Evolutionary conservation across 2,113 vertebrate genomes (phyloP).

Genomic region (Salminus brasiliensis): DNA sequence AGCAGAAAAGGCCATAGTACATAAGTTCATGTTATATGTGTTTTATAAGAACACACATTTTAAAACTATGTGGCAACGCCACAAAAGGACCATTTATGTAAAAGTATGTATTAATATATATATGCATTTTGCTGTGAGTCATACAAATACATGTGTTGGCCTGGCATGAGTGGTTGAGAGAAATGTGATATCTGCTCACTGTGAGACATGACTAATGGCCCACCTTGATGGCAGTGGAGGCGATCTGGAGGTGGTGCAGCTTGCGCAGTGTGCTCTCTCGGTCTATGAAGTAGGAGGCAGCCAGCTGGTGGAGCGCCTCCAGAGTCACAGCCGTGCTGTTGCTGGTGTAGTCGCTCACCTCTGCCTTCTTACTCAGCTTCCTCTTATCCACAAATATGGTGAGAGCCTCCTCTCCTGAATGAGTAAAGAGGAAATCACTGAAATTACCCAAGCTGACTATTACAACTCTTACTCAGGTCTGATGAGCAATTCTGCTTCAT

Average conservation of each 20-base stretch:
- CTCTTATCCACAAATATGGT: slow-evolving; percentile 85
- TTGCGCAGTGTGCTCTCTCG: slow-evolving; percentile 81
- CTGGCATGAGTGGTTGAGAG: slow-evolving; percentile 7
- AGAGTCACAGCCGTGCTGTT: slow-evolving; percentile 79
- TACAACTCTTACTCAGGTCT: neutral
- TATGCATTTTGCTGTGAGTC: no score
- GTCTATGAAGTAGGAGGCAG: slow-evolving; percentile 84
- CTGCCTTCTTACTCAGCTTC: slow-evolving; percentile 75
- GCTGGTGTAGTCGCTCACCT: slow-evolving; percentile 70
- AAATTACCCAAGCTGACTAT: neutral
- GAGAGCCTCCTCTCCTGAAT: slow-evolving; percentile 79
- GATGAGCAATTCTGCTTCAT: neutral
- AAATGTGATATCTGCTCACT: slow-evolving; percentile 2
- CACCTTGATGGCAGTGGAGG: slow-evolving; percentile 84
- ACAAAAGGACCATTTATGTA: no score
- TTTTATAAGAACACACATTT: neutral
- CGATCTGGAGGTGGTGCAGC: slow-evolving; percentile 83
- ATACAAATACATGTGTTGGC: neutral
- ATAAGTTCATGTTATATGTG: neutral
- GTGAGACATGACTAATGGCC: slow-evolving; percentile 39
- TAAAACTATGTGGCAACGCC: neutral
- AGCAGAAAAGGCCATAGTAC: neutral
- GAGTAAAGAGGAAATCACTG: neutral
- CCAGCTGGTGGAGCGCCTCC: slow-evolving; percentile 83
- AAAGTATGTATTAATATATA: no score